Base-by-base conservation (phyloP, 2,888 invertebrate species). In the Melieria crassipennis region DNA sequence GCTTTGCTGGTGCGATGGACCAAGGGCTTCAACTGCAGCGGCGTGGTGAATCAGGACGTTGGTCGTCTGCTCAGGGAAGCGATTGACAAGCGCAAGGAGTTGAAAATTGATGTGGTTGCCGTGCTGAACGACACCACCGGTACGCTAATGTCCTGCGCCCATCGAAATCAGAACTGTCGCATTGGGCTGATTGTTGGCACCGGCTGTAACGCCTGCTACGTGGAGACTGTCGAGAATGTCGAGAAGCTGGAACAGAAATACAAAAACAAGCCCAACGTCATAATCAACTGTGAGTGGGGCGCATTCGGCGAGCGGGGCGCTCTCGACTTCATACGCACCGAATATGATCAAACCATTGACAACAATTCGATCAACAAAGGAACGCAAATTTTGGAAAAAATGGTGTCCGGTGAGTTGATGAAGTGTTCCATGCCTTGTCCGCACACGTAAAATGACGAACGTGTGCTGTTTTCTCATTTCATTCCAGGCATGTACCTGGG, bases 231-330 rank as follows among this genome's bases (percentile, higher is more conserved):
- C 30, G 90, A 92, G 76, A 68, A 68, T 13, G 93, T 92, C 11
- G 92, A 93, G 80, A 82, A 92, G 74, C 94, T 93, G 86, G 92
- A 94, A 76, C 92, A 91, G 0, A 78, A 76, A 5, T 71, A 73
- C 4, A 70, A 65, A 43, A 43, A 60, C 13, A 61, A 67, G 50
- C 46, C 88, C 0, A 88, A 93, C 79, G 93, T 98, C 78, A 89
- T 98, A 70, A 93, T 98, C 78, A 98, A 98, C 87, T 94, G 93
- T 0, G 98, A 98, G 85, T 96, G 97, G 96, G 98, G 98, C 5
- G 97, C 97, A 4, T 97, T 98, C 83, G 98, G 98, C 0, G 96
- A 97, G 82, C 92, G 93, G 78, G 96, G 95, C 5, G 89, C 90
- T 4, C 87, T 99, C 69, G 95, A 97, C 83, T 94, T 95, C 82